phyloP scores from a whole-genome alignment of 2,113 vertebrate species.

The Polypterus bichir region DNA sequence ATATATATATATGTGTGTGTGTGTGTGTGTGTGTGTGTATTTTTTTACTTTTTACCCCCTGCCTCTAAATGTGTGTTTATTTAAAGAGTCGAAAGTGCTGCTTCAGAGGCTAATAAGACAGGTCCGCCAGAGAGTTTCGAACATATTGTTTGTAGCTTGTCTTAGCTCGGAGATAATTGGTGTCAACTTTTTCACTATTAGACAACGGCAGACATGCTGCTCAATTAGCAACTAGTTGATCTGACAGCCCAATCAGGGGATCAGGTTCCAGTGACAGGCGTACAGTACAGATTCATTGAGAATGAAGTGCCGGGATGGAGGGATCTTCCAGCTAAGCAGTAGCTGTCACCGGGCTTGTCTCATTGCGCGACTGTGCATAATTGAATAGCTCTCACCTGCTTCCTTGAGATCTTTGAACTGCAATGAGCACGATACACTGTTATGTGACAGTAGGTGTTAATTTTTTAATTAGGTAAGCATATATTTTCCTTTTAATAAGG shows the following conservation, averaged over 20 bases:
- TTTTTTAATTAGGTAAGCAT: neutral
- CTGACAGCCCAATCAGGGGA: conserved; percentile 33
- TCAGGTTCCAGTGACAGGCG: neutral
- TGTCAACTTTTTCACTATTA: conserved; percentile 37
- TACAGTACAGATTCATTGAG: neutral
- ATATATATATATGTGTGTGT: too few relatives aligned
- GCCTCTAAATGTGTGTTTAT: too few relatives aligned
- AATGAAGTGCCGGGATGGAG: neutral
- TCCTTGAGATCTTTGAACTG: neutral
- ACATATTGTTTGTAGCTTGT: conserved; percentile 31
- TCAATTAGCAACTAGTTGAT: conserved; percentile 40
- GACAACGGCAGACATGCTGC: conserved; percentile 20
- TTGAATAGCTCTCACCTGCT: neutral
- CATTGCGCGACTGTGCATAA: neutral
- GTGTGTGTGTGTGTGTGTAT: too few relatives aligned
- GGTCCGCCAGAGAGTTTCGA: neutral
- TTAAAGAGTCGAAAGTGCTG: too few relatives aligned
- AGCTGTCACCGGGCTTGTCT: neutral
- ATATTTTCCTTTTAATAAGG: neutral
- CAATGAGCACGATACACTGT: neutral
- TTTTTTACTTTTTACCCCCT: too few relatives aligned
- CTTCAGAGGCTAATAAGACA: too few relatives aligned
- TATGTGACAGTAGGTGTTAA: neutral
- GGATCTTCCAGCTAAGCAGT: neutral
- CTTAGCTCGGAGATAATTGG: conserved; percentile 43